A percentile compares a stretch with the other conserved stretches of the same genome.
Evolutionary conservation across 2,113 vertebrate species (phyloP).

Genomic region (Rana temporaria): DNA sequence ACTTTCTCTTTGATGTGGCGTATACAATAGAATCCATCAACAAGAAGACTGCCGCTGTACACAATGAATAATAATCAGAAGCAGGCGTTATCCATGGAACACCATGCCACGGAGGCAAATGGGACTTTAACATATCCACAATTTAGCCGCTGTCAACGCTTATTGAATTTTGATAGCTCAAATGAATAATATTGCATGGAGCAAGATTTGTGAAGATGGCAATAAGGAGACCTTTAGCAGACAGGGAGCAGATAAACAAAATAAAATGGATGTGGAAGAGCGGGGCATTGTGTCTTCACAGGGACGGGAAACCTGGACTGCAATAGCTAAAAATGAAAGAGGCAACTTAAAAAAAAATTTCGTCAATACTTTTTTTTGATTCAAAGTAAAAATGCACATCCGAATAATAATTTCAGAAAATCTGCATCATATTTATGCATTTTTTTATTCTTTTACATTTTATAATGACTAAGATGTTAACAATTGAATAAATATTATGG

Average conservation of each 20-base stretch:
- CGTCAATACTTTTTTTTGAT: too few relatives aligned
- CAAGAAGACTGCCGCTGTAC: slow-evolving; percentile 59
- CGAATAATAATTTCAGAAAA: too few relatives aligned
- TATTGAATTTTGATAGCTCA: slow-evolving; percentile 57
- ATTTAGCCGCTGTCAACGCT: slow-evolving; percentile 54
- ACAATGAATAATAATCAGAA: slow-evolving; percentile 64
- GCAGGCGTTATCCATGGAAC: slow-evolving; percentile 39
- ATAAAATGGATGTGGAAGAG: slow-evolving; percentile 16
- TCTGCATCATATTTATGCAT: too few relatives aligned
- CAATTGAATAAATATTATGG: too few relatives aligned
- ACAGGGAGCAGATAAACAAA: slow-evolving; percentile 41
- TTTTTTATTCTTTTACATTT: too few relatives aligned
- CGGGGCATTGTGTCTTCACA: too few relatives aligned
- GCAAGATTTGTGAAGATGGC: slow-evolving; percentile 37
- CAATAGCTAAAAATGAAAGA: too few relatives aligned
- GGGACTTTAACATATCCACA: slow-evolving; percentile 53
- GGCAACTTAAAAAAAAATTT: too few relatives aligned
- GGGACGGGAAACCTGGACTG: too few relatives aligned
- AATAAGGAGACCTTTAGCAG: slow-evolving; percentile 45
- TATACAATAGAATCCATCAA: slow-evolving; percentile 64
- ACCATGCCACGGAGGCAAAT: slow-evolving; percentile 38
- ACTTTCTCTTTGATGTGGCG: slow-evolving; percentile 65
- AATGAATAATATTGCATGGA: slow-evolving; percentile 51
- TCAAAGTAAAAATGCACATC: too few relatives aligned
- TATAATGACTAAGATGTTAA: too few relatives aligned